phyloP scores from a whole-genome alignment of 35 echinoderm and acorn worm species.

The Ophiothrix spiculata region DNA sequence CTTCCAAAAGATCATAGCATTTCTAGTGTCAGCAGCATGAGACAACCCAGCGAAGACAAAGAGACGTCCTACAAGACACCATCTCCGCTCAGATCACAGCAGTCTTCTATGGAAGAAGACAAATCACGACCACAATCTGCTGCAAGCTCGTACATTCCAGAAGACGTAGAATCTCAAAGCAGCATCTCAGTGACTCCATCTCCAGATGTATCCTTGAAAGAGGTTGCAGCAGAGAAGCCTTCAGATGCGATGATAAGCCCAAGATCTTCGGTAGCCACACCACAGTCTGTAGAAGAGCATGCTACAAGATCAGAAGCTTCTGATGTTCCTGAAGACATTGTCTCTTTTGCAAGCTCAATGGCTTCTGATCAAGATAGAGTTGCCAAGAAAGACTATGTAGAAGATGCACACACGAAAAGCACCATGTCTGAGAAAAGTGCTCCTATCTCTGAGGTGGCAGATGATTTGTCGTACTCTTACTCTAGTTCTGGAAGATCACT shows the following conservation, averaged over 20 bases:
- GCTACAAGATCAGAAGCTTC: slow-evolving; percentile 30
- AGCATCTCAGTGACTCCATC: slow-evolving; percentile 1
- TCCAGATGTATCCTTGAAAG: slow-evolving; percentile 27
- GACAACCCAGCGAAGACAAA: slow-evolving; percentile 40
- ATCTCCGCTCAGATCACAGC: slow-evolving; percentile 20
- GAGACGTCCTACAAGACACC: slow-evolving; percentile 40
- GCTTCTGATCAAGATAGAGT: slow-evolving; percentile 14
- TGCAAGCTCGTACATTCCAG: not conserved
- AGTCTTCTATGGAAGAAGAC: slow-evolving; percentile 18
- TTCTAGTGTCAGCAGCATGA: slow-evolving; percentile 60
- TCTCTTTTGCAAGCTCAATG: slow-evolving; percentile 40
- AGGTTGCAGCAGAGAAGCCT: not conserved
- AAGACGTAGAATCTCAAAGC: not conserved
- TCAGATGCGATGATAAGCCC: not conserved
- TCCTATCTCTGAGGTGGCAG: not conserved
- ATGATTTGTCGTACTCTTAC: slow-evolving; percentile 15
- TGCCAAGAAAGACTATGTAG: not conserved
- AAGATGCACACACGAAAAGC: not conserved
- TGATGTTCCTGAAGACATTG: slow-evolving; percentile 47
- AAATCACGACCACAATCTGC: not conserved
- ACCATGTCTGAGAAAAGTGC: not conserved
- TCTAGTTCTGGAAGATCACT: slow-evolving; percentile 2
- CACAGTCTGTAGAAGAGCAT: not conserved
- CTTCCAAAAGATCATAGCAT: slow-evolving; percentile 43
- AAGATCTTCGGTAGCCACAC: not conserved